Base-by-base conservation (phyloP, 1,140 invertebrate species). In the Orius insidiosus region DNA sequence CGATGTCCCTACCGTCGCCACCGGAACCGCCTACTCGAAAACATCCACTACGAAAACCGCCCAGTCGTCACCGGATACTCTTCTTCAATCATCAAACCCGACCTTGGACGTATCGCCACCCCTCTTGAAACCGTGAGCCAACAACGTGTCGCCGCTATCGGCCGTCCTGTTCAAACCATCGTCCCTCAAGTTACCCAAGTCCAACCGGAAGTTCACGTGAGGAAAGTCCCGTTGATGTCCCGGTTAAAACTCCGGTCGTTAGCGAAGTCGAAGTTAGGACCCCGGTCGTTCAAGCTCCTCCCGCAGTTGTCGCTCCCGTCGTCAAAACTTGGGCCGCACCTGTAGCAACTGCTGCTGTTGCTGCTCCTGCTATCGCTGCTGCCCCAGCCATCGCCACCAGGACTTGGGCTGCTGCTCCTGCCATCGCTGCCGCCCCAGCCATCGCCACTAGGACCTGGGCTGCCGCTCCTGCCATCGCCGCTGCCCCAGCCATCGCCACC, bases 11-110 rank as follows among this genome's bases (percentile, higher is more conserved):
- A 33, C 36, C 32, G n/a, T 48, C 24, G 38, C 46, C 44, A 50
- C 54, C 45, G 55, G 53, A 34, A 40, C 53, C 47, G 55, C 56
- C 50, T 46, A 59, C 49, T 47, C 55, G 38, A 62, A 52, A 59
- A 55, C 49, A 55, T 65, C 14, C 62, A 64, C 53, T 65, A 64
- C 46, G 62, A 56, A 16, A 41, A 51, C 35, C 57, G 52, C 14
- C 60, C 62, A 35, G 58, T 62, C 2, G 63, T 64, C 9, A 61
- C 60, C 42, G 63, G 62, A 19, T 63, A 63, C 52, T 54, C 42
- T 14, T 52, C 53, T n/a, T 42, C 50, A 37, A 49, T 56, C 7
- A 45, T 52, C 48, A 56, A 56, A 33, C 55, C 55, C 18, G 50
- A 54, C 50, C 49, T 56, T 11, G 54, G 53, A 3, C 19, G 15